These are phyloP conservation scores for Puntigrus tetrazona DNA, from an alignment of 2,113 vertebrate species.

Conservation along the genomic window DNA sequence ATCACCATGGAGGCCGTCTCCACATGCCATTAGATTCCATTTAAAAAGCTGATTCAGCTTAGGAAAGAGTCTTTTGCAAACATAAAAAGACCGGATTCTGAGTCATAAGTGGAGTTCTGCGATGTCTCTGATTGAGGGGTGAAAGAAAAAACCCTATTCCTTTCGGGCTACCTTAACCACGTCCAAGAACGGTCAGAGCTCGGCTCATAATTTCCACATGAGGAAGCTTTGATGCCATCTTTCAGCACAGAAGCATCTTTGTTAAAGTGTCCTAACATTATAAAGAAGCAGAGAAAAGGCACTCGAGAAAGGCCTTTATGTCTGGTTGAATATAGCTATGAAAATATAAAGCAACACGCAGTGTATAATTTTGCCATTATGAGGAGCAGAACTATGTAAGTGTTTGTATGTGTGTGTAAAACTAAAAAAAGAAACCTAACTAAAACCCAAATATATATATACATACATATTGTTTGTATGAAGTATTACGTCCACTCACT, in stretches of 20 bases:
- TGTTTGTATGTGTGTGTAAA: too few relatives aligned
- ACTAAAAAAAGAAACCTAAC: too few relatives aligned
- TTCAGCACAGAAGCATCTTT: neutral
- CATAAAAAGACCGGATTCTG: neutral
- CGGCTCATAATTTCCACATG: constrained; percentile 4
- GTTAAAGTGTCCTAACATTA: neutral
- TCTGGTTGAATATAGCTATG: too few relatives aligned
- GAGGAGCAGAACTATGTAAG: too few relatives aligned
- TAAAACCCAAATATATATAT: too few relatives aligned
- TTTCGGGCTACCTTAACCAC: neutral
- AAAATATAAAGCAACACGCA: too few relatives aligned
- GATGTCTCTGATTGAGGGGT: neutral
- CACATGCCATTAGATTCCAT: neutral
- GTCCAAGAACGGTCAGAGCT: neutral
- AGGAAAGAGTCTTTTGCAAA: neutral
- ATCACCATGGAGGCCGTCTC: neutral
- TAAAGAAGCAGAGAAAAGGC: neutral
- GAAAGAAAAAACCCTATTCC: neutral
- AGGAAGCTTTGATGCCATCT: neutral
- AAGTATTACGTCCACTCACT: constrained; percentile 74
- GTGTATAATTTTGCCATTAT: too few relatives aligned
- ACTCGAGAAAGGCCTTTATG: neutral
- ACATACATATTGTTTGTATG: neutral
- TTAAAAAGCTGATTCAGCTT: too few relatives aligned
- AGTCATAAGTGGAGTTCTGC: neutral